Percentiles rank a stretch among this genome's conserved stretches.
Conservation (phyloP, 1,140 invertebrate genomes). For the Pseudomyrmex sp. region DNA sequence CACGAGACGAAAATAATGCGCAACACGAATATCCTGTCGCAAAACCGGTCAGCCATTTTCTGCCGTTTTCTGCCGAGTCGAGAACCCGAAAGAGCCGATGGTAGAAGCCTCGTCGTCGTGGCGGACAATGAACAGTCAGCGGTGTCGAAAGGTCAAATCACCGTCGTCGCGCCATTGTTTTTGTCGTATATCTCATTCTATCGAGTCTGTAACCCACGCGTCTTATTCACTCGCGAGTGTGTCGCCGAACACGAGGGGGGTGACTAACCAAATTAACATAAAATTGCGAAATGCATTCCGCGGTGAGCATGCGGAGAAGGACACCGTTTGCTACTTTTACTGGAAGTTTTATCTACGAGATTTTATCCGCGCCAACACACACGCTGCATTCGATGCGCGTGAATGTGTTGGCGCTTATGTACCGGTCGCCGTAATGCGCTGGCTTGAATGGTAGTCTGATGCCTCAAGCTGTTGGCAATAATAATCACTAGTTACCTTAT, state of each 20-base stretch:
- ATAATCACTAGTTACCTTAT: no score
- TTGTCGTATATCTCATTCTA: background rate
- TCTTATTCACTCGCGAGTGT: background rate
- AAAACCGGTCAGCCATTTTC: constrained; percentile 24
- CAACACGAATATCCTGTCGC: constrained; percentile 10
- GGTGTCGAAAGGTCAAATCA: constrained; percentile 66
- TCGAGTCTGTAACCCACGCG: constrained; percentile 21
- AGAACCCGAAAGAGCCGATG: constrained; percentile 16
- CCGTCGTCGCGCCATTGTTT: constrained; percentile 52
- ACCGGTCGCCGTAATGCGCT: background rate
- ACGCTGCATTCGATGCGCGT: constrained; percentile 34
- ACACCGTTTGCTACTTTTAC: constrained; percentile 69
- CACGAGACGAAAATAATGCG: constrained; percentile 5
- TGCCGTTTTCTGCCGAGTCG: constrained; percentile 10
- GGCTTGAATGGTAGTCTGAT: background rate
- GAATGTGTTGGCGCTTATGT: constrained; percentile 22
- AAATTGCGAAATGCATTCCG: constrained; percentile 71
- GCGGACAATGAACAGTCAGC: constrained; percentile 64
- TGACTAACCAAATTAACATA: constrained; percentile 74
- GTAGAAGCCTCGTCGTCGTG: constrained; percentile 17
- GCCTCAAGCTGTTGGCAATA: background rate
- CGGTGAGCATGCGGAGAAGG: constrained; percentile 59
- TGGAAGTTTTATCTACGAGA: constrained; percentile 60
- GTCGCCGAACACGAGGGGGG: constrained; percentile 48
- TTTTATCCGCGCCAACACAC: constrained; percentile 38